A percentile compares a stretch with the other conserved stretches of the same genome.
These are phyloP conservation scores for Argyrosomus japonicus DNA, from an alignment of 2,113 vertebrate species.

Conservation along the genomic window DNA sequence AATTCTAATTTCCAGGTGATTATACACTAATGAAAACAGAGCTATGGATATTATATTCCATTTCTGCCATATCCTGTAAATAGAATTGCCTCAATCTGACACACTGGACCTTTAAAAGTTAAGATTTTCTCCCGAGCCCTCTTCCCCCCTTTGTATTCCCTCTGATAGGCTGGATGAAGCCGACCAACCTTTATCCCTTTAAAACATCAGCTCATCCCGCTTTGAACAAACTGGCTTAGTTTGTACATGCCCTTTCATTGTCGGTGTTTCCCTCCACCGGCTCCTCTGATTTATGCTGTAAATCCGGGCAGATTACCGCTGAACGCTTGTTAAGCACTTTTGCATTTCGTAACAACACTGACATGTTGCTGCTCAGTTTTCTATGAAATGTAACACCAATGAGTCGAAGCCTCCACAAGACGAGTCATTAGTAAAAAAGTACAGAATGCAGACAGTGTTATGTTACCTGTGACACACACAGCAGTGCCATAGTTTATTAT, in stretches of 20 bases:
- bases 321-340: constrained; percentile 13
- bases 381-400: neutral
- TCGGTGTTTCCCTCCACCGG: constrained; percentile 35
- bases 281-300: constrained; percentile 15
- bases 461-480: constrained; percentile 14
- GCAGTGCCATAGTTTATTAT: neutral
- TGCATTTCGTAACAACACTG: constrained; percentile 7
- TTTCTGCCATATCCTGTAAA: no score
- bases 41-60: no score
- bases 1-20: no score
- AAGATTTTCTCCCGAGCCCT: neutral
- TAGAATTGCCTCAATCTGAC: no score
- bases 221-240: constrained; percentile 41
- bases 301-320: constrained; percentile 35
- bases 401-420: neutral
- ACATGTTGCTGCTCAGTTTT: constrained; percentile 46
- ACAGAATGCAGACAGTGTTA: neutral
- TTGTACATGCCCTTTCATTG: constrained; percentile 30
- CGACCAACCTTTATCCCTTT: constrained; percentile 8
- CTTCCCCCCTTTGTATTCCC: neutral
- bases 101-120: no score
- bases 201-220: constrained; percentile 20
- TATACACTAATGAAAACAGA: no score
- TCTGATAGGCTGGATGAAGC: constrained; percentile 14
- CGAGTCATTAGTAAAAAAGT: neutral